phyloP scores from a whole-genome alignment of 1,140 invertebrate species.

The Zaprionus camerounensis region DNA sequence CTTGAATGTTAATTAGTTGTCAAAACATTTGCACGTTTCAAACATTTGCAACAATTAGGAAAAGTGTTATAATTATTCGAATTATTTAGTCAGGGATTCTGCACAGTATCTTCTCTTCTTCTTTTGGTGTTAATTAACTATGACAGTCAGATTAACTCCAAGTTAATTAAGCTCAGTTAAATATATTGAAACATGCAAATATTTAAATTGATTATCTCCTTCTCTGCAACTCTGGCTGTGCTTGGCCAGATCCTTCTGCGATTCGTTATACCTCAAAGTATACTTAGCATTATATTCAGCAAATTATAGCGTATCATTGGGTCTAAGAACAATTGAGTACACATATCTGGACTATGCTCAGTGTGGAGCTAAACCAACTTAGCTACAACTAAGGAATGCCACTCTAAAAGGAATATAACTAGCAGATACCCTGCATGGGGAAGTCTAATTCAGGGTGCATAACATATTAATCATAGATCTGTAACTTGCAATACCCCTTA shows the following conservation, averaged over 20 bases:
- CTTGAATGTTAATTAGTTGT: slow-evolving; percentile 24
- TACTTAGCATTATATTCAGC: slow-evolving; percentile 11
- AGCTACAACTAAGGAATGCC: background rate
- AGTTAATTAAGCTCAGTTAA: slow-evolving; percentile 50
- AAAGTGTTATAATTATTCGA: slow-evolving; percentile 14
- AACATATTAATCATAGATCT: background rate
- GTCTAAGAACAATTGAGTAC: background rate
- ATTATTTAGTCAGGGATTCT: background rate
- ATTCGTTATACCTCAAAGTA: background rate
- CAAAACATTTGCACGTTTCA: slow-evolving; percentile 45
- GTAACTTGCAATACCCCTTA: background rate
- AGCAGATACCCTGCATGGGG: background rate
- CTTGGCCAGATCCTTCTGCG: background rate
- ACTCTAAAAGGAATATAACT: background rate
- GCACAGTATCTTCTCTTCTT: background rate
- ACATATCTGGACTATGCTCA: background rate
- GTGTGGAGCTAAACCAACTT: slow-evolving; percentile 6
- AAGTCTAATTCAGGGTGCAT: background rate
- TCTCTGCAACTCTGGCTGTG: background rate
- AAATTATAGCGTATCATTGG: slow-evolving; percentile 13
- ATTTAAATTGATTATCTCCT: background rate
- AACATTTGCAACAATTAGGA: slow-evolving; percentile 49
- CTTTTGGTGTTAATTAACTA: slow-evolving; percentile 37
- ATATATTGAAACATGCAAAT: background rate
- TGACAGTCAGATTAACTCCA: slow-evolving; percentile 54